A percentile compares a stretch with the other conserved stretches of the same genome.
phyloP scores from a whole-genome alignment of 2,888 invertebrate genomes.

The Drosophila nr. perissopoda region DNA sequence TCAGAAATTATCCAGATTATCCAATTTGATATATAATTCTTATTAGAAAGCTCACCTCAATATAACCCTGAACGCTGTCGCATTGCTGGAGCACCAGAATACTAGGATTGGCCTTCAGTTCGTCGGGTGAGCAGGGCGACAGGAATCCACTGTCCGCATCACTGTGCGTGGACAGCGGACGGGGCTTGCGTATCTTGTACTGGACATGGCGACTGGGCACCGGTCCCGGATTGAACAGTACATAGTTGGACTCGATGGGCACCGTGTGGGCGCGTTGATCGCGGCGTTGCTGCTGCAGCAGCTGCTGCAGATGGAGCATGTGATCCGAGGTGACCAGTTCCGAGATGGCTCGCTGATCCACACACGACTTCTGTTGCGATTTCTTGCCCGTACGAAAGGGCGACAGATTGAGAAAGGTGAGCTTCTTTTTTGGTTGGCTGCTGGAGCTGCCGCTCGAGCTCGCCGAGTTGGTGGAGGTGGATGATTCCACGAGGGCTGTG shows the following conservation, averaged over 20 bases:
- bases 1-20: not conserved
- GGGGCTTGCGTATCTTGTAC: conserved; percentile 83
- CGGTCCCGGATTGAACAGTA: conserved; percentile 84
- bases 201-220: conserved; percentile 84
- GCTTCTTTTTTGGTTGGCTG: conserved; percentile 74
- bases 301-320: conserved; percentile 76
- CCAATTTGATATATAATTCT: not conserved
- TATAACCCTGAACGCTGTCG: conserved; percentile 85
- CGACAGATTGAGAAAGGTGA: conserved; percentile 83
- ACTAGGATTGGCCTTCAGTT: conserved; percentile 83
- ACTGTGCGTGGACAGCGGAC: conserved; percentile 85
- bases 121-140: conserved; percentile 88
- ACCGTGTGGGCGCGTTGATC: conserved; percentile 83
- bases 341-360: conserved; percentile 74
- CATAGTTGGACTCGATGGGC: conserved; percentile 84
- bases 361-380: conserved; percentile 39
- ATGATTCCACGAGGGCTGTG: conserved; percentile 81
- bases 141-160: conserved; percentile 89
- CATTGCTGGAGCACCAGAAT: conserved; percentile 84
- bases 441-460: conserved; percentile 73
- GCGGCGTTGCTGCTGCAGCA: conserved; percentile 71
- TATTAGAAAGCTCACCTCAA: conserved; percentile 82
- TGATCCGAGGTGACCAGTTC: conserved; percentile 78
- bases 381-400: conserved; percentile 78
- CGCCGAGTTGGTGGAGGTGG: conserved; percentile 76